These are phyloP conservation scores for Eupsilia transversa DNA, from an alignment of 2,888 invertebrate species.

Conservation along the genomic window DNA sequence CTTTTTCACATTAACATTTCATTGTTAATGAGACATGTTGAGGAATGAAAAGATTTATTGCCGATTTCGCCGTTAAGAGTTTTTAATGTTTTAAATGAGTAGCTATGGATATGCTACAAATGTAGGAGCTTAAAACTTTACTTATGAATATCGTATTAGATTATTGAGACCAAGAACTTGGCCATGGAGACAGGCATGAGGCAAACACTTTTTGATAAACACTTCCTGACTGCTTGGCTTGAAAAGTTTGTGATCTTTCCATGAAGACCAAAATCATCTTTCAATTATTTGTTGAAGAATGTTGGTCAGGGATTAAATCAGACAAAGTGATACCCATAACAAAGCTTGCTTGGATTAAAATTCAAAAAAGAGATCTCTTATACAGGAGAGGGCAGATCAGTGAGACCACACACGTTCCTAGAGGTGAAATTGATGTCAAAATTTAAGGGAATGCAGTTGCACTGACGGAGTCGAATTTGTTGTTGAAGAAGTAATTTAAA, in stretches of 20 bases:
- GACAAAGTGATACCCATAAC: background rate
- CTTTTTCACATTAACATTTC: conserved; percentile 27
- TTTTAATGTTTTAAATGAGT: conserved; percentile 5
- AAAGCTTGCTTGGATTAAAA: background rate
- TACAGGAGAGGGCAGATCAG: background rate
- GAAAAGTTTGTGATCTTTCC: background rate
- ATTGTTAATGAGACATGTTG: conserved; percentile 19
- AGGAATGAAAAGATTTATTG: conserved; percentile 11
- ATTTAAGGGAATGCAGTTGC: background rate
- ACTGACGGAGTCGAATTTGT: background rate
- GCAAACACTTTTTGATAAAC: background rate
- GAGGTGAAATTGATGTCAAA: background rate
- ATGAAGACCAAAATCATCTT: background rate
- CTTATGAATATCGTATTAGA: background rate
- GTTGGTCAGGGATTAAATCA: background rate
- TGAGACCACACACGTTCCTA: background rate
- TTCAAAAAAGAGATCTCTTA: background rate
- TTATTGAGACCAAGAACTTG: background rate
- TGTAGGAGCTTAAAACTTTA: background rate
- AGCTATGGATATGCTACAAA: background rate
- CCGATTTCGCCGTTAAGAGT: conserved; percentile 6
- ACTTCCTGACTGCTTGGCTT: background rate
- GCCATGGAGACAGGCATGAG: background rate
- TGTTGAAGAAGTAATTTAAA: background rate
- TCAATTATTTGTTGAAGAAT: no score